Evolutionary conservation across 2,888 invertebrate species (phyloP), one percentile per base, ranked within the genome.

Genomic region (Ophraella communa): DNA sequence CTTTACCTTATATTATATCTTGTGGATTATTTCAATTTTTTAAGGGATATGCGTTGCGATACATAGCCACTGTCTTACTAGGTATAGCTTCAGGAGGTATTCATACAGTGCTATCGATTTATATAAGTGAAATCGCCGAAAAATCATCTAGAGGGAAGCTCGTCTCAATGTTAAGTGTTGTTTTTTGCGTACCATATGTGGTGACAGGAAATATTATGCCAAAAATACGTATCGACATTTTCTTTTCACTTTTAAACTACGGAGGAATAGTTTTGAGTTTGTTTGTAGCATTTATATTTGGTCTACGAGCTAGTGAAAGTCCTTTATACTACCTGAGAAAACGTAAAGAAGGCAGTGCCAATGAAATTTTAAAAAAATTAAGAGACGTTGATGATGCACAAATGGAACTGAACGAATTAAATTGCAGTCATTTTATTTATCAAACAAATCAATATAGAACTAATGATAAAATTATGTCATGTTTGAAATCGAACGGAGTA

Each of bases 71-170:
- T 17, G 8, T 39, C 30, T 0, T 7, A 7, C 4, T 4, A n/a
- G 56, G 56, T n/a, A 7, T 56, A 5, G n/a, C 45, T 0, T 10
- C 17, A 17, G 56, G 56, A n/a, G 56, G 56, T 20, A 27, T 2
- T 30, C 39, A 18, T 20, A 8, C 56, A 14, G 45, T 56, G 1
- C 45, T 56, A 45, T 45, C 56, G 0, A 45, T 45, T n/a, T 56
- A 56, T 14, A 20, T 56, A n/a, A 24, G 45, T 24, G 56, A 56
- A 45, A 45, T 56, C 1, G n/a, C 11, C 17, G 45, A 44, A 45
- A 30, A 27, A 8, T 10, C 10, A 17, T 30, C 30, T 5, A 30
- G 45, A 45, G 56, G 56, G 17, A 51, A 10, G 24, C 11, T 51
- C 11, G 20, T 51, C 27, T 23, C 27, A 8, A 2, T 27, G 5